Base-by-base conservation (phyloP, 2,888 invertebrate genomes). In the Eupithecia insigniata region DNA sequence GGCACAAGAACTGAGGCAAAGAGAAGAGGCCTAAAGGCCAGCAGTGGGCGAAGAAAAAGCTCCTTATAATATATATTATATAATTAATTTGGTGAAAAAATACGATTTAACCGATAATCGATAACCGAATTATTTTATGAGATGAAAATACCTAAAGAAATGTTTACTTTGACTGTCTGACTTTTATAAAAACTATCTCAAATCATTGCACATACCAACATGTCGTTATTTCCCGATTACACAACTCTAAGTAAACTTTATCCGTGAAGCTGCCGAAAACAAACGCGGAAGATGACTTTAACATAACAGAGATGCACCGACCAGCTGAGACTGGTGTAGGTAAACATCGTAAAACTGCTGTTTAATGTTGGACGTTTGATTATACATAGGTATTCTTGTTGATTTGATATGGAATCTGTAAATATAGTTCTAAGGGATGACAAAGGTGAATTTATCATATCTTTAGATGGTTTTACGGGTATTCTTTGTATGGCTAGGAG, bases 291-390 rank as follows among this genome's bases (percentile, higher is more conserved):
- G 78, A 76, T 67, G 14, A 74, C 64, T 72, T 67, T 70, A 72
- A 74, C 67, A 79, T 32, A 77, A 73, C 74, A 74, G 73, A 77
- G 73, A 76, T 76, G 76, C 78, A 74, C 32, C 77, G 61, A 34
- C 73, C 75, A 60, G 73, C 74, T 51, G 68, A 30, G 64, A 67
- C 69, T n/a, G 74, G 75, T 73, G 79, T 75, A 77, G 72, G 74
- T 80, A 81, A 80, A 80, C 81, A 80, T 77, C 76, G 79, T 80
- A 76, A 81, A 62, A 62, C 32, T 7, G 62, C 67, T 32, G 70
- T 71, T 73, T 70, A 74, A 76, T 74, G 70, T 34, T 26, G 34
- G 32, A 62, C 61, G 69, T 69, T 69, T 60, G 55, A 69, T 72
- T 66, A 32, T n/a, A n/a, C n/a, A n/a, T n/a, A n/a, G n/a, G n/a